phyloP scores from a whole-genome alignment of 2,113 vertebrate genomes.

The Vanacampus margaritifer region DNA sequence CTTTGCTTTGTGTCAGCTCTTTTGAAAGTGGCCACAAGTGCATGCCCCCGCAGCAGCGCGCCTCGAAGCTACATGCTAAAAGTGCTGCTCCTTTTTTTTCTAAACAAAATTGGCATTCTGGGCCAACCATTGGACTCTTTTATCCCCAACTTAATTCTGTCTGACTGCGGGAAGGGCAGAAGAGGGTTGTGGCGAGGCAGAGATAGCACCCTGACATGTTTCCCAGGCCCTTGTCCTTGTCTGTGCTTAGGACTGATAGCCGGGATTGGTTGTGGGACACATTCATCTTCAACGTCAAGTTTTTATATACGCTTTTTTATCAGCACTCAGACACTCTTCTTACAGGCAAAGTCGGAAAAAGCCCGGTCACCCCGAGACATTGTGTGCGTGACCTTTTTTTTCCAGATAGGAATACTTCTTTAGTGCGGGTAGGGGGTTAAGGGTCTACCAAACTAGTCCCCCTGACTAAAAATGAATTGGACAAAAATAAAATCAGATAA shows the following conservation, averaged over 20 bases:
- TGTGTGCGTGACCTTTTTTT: constrained; percentile 53
- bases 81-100: not conserved
- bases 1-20: constrained; percentile 8
- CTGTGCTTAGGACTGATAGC: constrained; percentile 49
- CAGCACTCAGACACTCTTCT: constrained; percentile 39
- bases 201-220: constrained; percentile 46
- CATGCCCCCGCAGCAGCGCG: constrained; percentile 2
- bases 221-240: constrained; percentile 31
- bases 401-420: constrained; percentile 27
- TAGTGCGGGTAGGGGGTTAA: constrained; percentile 1
- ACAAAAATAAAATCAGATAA: constrained; percentile 33
- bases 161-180: constrained; percentile 24
- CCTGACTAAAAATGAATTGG: not conserved
- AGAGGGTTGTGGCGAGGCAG: constrained; percentile 1
- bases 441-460: constrained; percentile 8
- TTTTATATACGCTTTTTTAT: constrained; percentile 59
- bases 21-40: constrained; percentile 10
- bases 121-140: constrained; percentile 20
- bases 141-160: constrained; percentile 31
- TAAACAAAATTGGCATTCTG: constrained; percentile 18
- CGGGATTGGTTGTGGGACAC: constrained; percentile 37
- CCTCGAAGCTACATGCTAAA: not conserved
- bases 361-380: constrained; percentile 16
- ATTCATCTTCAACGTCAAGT: constrained; percentile 57
- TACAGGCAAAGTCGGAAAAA: constrained; percentile 24